Conservation (phyloP, 2,797 vertebrate genomes). For the Yasuhikotakia modesta region DNA sequence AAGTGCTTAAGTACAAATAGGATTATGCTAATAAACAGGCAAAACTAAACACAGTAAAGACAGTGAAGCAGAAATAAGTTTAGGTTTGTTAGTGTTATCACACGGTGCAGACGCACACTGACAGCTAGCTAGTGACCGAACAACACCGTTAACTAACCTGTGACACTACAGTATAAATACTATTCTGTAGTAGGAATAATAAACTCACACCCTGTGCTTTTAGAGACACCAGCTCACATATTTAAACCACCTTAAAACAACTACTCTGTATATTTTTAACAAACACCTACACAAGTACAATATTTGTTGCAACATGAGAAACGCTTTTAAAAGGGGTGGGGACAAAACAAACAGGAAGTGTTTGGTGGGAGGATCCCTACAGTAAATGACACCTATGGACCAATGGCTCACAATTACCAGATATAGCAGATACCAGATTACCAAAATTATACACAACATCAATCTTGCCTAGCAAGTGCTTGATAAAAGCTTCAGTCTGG, state of each 20-base stretch:
- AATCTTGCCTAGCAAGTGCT: conserved; percentile 49
- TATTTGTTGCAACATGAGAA: background rate
- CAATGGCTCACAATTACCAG: conserved; percentile 27
- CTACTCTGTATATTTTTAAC: too few species aligned
- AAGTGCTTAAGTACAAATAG: background rate
- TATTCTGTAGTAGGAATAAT: background rate
- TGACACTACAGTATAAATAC: background rate
- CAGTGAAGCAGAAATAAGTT: background rate
- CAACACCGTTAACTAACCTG: background rate
- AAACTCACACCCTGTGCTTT: too few species aligned
- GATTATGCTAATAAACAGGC: background rate
- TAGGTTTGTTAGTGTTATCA: background rate
- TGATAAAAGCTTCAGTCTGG: conserved; percentile 49
- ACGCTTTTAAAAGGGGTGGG: background rate
- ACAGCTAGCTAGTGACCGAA: background rate
- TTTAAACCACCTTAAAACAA: too few species aligned
- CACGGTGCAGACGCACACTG: background rate
- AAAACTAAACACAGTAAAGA: background rate
- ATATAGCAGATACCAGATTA: too few species aligned
- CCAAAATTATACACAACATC: conserved; percentile 28
- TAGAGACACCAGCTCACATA: too few species aligned
- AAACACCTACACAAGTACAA: too few species aligned
- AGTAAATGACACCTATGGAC: background rate
- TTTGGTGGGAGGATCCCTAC: background rate
- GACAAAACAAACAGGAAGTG: background rate